Percentiles rank a stretch among this genome's conserved stretches.
phyloP scores from a whole-genome alignment of 1,140 invertebrate genomes.

The Habropoda laboriosa region DNA sequence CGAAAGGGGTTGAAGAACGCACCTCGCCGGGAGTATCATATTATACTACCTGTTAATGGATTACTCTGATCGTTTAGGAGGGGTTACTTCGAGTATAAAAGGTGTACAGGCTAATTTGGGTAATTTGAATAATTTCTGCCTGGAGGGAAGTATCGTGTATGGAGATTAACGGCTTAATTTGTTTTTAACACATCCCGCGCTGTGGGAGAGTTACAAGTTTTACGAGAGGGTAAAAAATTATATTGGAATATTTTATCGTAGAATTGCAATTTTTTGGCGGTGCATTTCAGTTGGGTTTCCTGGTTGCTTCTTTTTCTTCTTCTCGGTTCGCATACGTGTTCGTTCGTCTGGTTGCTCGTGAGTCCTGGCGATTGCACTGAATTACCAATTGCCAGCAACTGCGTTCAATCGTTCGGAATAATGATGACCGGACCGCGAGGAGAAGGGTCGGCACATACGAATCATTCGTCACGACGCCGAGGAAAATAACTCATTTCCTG shows the following conservation, averaged over 20 bases:
- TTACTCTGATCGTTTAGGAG: neutral
- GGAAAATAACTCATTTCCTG: slow-evolving; percentile 52
- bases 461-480: slow-evolving; percentile 45
- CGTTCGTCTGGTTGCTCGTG: neutral
- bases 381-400: slow-evolving; percentile 72
- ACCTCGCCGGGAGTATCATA: neutral
- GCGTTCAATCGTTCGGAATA: slow-evolving; percentile 70
- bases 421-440: slow-evolving; percentile 44
- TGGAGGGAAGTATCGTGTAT: too few species aligned
- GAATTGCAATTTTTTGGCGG: too few species aligned
- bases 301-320: neutral
- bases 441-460: slow-evolving; percentile 41
- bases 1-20: slow-evolving; percentile 5
- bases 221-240: too few species aligned
- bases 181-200: too few species aligned
- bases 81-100: too few species aligned
- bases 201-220: too few species aligned
- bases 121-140: too few species aligned
- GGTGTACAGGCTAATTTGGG: too few species aligned
- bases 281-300: neutral
- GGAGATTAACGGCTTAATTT: too few species aligned
- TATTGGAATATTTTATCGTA: too few species aligned
- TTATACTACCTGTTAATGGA: neutral
- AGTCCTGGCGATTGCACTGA: slow-evolving; percentile 60
- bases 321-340: neutral